Percentiles rank a stretch among this genome's conserved stretches.
Evolutionary conservation across 2,797 vertebrate species (phyloP).

Genomic region (Momotus momota): DNA sequence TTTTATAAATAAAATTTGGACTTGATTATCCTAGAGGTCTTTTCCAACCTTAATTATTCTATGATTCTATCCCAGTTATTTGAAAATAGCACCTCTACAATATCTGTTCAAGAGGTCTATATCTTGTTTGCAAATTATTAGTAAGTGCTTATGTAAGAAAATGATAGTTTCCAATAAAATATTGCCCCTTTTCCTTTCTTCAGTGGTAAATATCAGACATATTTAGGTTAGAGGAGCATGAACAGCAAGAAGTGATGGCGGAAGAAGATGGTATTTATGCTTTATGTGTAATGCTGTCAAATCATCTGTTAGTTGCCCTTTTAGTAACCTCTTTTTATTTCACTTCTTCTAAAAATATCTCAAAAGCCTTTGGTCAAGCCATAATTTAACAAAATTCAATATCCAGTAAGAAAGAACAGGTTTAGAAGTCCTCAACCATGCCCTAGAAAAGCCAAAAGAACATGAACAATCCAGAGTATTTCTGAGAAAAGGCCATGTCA

Average conservation of each 20-base stretch:
- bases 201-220: not conserved
- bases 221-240: not conserved
- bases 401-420: not conserved
- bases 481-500: not conserved
- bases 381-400: slow-evolving; percentile 38
- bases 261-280: not conserved
- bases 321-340: slow-evolving; percentile 38
- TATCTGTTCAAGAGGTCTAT: not conserved
- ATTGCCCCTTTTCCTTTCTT: not conserved
- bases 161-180: not conserved
- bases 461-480: slow-evolving; percentile 3
- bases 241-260: not conserved
- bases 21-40: too few species aligned
- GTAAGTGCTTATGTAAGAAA: not conserved
- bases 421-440: not conserved
- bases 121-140: not conserved
- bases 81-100: not conserved
- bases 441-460: slow-evolving; percentile 34
- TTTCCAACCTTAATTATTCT: too few species aligned
- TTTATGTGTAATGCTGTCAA: not conserved
- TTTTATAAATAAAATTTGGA: not conserved
- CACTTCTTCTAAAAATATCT: slow-evolving; percentile 42
- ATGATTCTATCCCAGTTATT: not conserved
- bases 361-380: not conserved
- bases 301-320: not conserved